Evolutionary conservation across 2,113 vertebrate genomes (phyloP), one percentile per base, ranked within the genome.

Genomic region (Anoplopoma fimbria): DNA sequence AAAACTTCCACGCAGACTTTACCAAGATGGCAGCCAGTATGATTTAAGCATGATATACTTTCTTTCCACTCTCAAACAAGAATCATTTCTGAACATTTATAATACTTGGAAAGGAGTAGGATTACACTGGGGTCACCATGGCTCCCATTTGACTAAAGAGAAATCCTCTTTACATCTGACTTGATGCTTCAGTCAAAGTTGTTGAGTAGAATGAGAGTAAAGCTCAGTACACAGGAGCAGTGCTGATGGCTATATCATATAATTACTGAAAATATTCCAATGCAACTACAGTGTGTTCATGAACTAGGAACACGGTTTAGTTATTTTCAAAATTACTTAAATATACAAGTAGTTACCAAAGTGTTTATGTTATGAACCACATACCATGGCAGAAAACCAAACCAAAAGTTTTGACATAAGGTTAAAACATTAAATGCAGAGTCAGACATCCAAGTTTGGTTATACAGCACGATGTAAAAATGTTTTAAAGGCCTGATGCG

Each of bases 321-420:
- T 75, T 55, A 77, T 34, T 23, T 86, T 40, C 23, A 38, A 33
- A 86, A 82, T 69, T 21, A 72, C 70, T 76, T 79, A 40, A 13
- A 33, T 38, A 45, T 53, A 76, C 70, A 36, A 78, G 27, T 27
- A 67, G 23, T 49, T 21, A 51, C 53, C 61, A 63, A 65, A 77
- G 40, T 75, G 29, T 69, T 61, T 51, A 75, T 76, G 63, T 45
- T 75, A 71, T 49, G 15, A 87, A 62, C 70, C 40, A 73, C 57
- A 73, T 55, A 82, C 0, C 33, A 17, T 84, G 73, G 67, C 62
- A 69, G 36, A 17, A 69, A 69, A 83, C 65, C 83, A 83, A 84
- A 87, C 67, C 72, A 82, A 51, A 82, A 64, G 67, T 76, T 75
- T 82, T 33, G 42, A 80, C 60, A 77, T 73, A 77, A 74, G 82